These are phyloP conservation scores for Acanthiza pusilla DNA, from an alignment of 2,797 vertebrate genomes.

Conservation along the genomic window DNA sequence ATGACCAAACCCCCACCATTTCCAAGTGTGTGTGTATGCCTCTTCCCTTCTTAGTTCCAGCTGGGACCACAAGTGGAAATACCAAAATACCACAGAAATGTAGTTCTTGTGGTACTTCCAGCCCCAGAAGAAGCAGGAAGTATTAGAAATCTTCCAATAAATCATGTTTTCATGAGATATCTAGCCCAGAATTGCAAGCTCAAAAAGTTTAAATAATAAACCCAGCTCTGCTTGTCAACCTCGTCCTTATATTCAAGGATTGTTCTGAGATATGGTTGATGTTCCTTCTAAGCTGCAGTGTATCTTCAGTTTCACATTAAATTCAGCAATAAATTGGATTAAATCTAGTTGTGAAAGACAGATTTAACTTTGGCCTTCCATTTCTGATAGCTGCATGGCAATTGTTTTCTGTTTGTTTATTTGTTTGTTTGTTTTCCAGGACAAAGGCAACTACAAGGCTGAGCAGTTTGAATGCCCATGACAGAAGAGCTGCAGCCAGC, in stretches of 20 bases:
- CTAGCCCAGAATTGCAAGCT: not conserved
- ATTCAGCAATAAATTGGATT: conserved; percentile 4
- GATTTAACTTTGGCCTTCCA: conserved; percentile 9
- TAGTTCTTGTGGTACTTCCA: conserved; percentile 57
- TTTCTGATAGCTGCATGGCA: not conserved
- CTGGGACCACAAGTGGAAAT: conserved; percentile 47
- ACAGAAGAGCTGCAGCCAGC: not conserved
- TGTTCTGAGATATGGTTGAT: not conserved
- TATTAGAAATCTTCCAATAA: conserved; percentile 62
- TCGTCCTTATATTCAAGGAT: not conserved
- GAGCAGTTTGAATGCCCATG: not conserved
- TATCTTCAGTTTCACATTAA: conserved; percentile 5
- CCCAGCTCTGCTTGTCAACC: not conserved
- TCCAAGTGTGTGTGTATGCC: conserved; percentile 17
- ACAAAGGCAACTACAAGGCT: not conserved
- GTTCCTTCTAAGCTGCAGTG: conserved; percentile 4
- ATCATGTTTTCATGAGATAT: conserved; percentile 54
- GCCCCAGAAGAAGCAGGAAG: conserved; percentile 52
- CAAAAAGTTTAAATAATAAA: conserved; percentile 1
- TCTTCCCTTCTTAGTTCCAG: conserved; percentile 34
- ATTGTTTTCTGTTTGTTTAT: not conserved
- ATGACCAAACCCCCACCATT: conserved; percentile 1
- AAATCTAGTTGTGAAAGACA: conserved; percentile 5
- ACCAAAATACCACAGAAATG: conserved; percentile 63
- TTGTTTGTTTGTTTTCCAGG: not conserved